phyloP scores from a whole-genome alignment of 1,140 invertebrate species.

The Neodiprion pinetum region DNA sequence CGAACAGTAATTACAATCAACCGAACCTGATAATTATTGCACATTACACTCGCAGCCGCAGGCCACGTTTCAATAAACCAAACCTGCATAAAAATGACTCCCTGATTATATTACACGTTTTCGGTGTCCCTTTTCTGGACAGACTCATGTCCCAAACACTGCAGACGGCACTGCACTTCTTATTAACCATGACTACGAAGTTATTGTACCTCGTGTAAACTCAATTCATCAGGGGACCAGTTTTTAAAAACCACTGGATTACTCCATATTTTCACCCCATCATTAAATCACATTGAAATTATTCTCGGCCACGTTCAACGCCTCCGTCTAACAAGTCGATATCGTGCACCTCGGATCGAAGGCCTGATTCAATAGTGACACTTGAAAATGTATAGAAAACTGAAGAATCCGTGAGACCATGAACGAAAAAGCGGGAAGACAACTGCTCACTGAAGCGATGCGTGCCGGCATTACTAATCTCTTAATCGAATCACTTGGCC shows the following conservation, averaged over 20 bases:
- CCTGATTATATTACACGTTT: neutral
- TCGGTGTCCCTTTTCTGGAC: neutral
- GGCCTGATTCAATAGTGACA: too few species aligned
- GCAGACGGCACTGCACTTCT: too few species aligned
- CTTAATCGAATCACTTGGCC: neutral
- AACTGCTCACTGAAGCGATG: neutral
- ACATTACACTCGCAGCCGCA: neutral
- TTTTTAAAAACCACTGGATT: too few species aligned
- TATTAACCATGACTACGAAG: too few species aligned
- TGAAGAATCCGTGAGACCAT: neutral
- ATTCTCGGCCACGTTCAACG: too few species aligned
- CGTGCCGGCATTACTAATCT: neutral
- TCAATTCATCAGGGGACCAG: too few species aligned
- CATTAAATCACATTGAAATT: too few species aligned
- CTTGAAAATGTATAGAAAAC: too few species aligned
- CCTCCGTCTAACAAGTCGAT: too few species aligned
- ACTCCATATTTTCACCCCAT: too few species aligned
- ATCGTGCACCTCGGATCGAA: too few species aligned
- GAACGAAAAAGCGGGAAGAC: neutral
- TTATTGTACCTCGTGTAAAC: too few species aligned
- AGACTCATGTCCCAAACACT: neutral
- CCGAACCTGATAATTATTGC: neutral
- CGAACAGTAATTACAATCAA: neutral
- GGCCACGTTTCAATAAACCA: conserved; percentile 5
- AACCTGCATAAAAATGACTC: neutral